A percentile compares a stretch with the other conserved stretches of the same genome.
Evolutionary conservation across 23 tunicate genomes (phyloP).

Genomic region (Styela plicata): DNA sequence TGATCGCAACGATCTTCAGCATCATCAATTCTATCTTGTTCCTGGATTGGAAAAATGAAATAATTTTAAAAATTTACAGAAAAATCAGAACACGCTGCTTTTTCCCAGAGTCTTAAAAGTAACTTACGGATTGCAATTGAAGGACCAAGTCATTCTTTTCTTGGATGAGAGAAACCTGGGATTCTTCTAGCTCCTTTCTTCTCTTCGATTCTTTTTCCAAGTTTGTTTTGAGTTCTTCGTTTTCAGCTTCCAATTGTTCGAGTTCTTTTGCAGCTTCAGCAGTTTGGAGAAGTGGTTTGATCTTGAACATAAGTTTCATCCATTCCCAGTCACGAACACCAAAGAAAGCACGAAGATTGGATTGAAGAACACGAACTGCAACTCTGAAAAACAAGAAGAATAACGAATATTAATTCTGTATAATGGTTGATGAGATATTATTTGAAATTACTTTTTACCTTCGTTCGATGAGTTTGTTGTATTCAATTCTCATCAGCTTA

Average conservation of each 20-base stretch:
- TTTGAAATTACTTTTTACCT: slow-evolving; percentile 39
- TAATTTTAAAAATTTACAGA: too few relatives aligned
- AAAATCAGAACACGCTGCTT: too few relatives aligned
- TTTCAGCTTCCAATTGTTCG: slow-evolving; percentile 80
- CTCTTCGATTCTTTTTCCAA: slow-evolving; percentile 87
- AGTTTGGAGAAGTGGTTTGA: slow-evolving; percentile 94
- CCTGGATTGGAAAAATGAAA: slow-evolving; percentile 33
- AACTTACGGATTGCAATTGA: slow-evolving; percentile 44
- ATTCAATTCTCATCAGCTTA: slow-evolving; percentile 77
- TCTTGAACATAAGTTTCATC: slow-evolving; percentile 93
- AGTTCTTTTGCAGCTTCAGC: slow-evolving; percentile 94
- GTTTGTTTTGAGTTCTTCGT: slow-evolving; percentile 75
- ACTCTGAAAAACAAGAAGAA: slow-evolving; percentile 31
- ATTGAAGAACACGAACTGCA: slow-evolving; percentile 83
- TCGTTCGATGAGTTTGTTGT: slow-evolving; percentile 90
- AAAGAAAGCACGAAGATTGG: slow-evolving; percentile 88
- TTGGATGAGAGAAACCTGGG: slow-evolving; percentile 80
- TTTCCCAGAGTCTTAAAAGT: too few relatives aligned
- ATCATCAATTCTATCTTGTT: slow-evolving; percentile 95
- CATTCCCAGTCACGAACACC: slow-evolving; percentile 91
- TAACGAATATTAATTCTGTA: not conserved
- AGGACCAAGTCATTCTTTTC: slow-evolving; percentile 91
- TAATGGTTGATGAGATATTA: not conserved
- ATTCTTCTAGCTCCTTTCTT: slow-evolving; percentile 88
- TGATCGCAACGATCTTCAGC: slow-evolving; percentile 90